phyloP scores from a whole-genome alignment of 2,797 vertebrate genomes.

The Aplochiton taeniatus region DNA sequence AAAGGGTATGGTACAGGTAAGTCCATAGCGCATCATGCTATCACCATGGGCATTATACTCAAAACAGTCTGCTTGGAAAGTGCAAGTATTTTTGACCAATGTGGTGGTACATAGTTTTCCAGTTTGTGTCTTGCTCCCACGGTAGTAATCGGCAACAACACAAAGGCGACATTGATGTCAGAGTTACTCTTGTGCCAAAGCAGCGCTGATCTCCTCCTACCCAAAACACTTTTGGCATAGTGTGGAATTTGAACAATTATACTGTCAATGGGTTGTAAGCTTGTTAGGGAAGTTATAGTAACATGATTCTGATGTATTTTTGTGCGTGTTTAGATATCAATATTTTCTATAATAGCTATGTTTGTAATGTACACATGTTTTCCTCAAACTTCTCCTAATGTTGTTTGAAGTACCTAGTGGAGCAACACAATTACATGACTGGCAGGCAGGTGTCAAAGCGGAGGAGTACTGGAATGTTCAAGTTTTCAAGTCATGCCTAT shows the following conservation, averaged over 20 bases:
- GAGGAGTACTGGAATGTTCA: too few species aligned
- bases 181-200: constrained; percentile 43
- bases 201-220: constrained; percentile 38
- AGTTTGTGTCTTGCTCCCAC: constrained; percentile 51
- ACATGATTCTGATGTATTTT: too few species aligned
- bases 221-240: constrained; percentile 40
- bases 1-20: too few species aligned
- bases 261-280: not conserved
- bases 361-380: too few species aligned
- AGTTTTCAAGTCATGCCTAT: too few species aligned
- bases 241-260: constrained; percentile 33
- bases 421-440: too few species aligned
- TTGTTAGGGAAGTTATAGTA: not conserved
- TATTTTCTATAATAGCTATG: too few species aligned
- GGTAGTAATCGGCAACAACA: constrained; percentile 45
- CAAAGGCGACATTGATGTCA: constrained; percentile 70
- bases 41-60: not conserved
- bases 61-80: not conserved
- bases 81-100: constrained; percentile 1
- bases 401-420: too few species aligned
- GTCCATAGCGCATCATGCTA: too few species aligned
- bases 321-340: too few species aligned
- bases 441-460: too few species aligned
- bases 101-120: constrained; percentile 44
- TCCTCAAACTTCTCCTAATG: too few species aligned